These are phyloP conservation scores for Betta splendens DNA, from an alignment of 2,797 vertebrate genomes.

Conservation along the genomic window DNA sequence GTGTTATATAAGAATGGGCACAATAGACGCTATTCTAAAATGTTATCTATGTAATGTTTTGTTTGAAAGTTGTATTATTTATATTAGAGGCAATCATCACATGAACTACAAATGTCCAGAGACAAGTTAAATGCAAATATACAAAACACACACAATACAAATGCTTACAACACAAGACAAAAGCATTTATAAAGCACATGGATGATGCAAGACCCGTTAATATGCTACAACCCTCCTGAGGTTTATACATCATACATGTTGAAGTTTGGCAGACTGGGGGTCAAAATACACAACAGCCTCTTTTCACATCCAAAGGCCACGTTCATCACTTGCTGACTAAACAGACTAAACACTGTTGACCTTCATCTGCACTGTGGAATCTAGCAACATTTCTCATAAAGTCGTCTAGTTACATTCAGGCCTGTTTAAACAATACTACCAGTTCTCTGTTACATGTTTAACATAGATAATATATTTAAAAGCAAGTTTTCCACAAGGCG, in stretches of 20 bases:
- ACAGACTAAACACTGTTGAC: background rate
- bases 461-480: background rate
- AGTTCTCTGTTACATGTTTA: background rate
- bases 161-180: background rate
- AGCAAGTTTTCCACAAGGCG: background rate
- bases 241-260: background rate
- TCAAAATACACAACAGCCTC: background rate
- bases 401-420: background rate
- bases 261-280: background rate
- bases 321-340: slow-evolving; percentile 2
- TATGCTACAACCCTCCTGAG: background rate
- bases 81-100: too few species aligned
- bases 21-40: too few species aligned
- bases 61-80: too few species aligned
- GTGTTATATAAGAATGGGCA: background rate
- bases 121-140: background rate
- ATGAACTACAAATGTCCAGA: background rate
- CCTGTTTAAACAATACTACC: background rate
- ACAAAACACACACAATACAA: background rate
- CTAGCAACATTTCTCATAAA: background rate
- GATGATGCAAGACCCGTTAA: background rate
- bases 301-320: background rate
- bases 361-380: background rate
- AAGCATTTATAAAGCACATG: background rate
- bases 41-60: background rate